phyloP scores from a whole-genome alignment of 2,888 invertebrate species.

The Pandemis cinnamomeana region DNA sequence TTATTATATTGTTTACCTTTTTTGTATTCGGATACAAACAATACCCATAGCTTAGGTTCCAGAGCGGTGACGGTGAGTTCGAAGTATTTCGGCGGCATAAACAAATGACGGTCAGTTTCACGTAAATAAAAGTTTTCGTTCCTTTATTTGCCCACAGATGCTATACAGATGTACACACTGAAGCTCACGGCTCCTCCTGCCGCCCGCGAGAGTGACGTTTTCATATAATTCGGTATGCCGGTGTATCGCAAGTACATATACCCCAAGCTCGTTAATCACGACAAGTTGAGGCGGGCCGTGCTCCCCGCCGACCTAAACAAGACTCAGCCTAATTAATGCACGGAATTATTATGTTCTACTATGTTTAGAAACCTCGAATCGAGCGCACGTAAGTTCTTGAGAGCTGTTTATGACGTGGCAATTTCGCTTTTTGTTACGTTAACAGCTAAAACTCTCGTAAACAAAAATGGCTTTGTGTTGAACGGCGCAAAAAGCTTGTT shows the following conservation, averaged over 20 bases:
- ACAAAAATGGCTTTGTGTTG: slow-evolving; percentile 41
- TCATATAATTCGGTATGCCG: slow-evolving; percentile 35
- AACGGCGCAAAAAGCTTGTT: slow-evolving; percentile 49
- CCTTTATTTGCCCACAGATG: not conserved
- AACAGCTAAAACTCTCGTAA: slow-evolving; percentile 35
- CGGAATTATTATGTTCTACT: slow-evolving; percentile 41
- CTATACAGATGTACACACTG: no score
- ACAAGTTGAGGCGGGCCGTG: slow-evolving; percentile 42
- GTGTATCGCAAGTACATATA: slow-evolving; percentile 36
- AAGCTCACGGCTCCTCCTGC: not conserved
- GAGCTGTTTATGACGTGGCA: slow-evolving; percentile 42
- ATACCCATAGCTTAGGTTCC: not conserved
- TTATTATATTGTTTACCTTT: not conserved
- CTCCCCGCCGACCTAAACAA: slow-evolving; percentile 47
- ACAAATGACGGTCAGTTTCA: no score
- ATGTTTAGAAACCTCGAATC: slow-evolving; percentile 37
- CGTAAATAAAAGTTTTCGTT: no score
- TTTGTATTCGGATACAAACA: not conserved
- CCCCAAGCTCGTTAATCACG: slow-evolving; percentile 47
- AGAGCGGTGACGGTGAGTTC: not conserved
- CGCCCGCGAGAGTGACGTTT: slow-evolving; percentile 28
- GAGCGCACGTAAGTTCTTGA: slow-evolving; percentile 35
- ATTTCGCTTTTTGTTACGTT: slow-evolving; percentile 38
- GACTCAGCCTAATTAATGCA: slow-evolving; percentile 49
- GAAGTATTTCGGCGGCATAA: no score